A percentile compares a stretch with the other conserved stretches of the same genome.
phyloP scores from a whole-genome alignment of 2,797 vertebrate species.

The Protonibea diacanthus region DNA sequence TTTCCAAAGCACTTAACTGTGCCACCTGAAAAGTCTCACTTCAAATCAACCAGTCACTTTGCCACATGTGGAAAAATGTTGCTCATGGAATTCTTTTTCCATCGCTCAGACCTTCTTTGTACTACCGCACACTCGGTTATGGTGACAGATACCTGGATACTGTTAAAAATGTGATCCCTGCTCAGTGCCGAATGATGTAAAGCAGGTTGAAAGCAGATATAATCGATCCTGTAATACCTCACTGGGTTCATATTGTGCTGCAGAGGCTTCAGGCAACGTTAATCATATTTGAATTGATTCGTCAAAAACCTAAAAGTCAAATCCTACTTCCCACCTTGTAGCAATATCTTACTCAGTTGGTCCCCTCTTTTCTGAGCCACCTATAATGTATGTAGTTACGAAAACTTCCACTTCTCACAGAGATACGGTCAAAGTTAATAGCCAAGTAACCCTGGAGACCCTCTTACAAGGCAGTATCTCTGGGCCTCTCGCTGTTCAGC shows the following conservation, averaged over 20 bases:
- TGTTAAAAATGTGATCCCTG: too few relatives aligned
- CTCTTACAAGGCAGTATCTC: conserved; percentile 12
- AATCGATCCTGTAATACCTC: too few relatives aligned
- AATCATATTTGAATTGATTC: not conserved
- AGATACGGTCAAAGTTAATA: not conserved
- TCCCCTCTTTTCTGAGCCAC: not conserved
- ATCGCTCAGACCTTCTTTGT: too few relatives aligned
- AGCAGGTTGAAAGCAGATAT: too few relatives aligned
- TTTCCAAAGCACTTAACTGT: too few relatives aligned
- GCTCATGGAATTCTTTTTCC: too few relatives aligned
- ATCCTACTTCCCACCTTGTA: not conserved
- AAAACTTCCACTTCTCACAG: not conserved
- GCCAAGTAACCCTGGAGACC: not conserved
- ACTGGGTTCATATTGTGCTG: not conserved
- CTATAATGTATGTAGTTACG: not conserved
- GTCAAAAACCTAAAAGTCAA: not conserved
- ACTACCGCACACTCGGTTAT: too few relatives aligned
- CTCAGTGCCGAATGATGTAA: too few relatives aligned
- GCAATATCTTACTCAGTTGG: not conserved
- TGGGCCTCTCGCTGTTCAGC: conserved; percentile 47
- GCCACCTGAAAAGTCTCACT: too few relatives aligned
- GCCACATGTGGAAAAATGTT: too few relatives aligned
- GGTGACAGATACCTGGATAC: too few relatives aligned
- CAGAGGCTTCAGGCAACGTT: not conserved
- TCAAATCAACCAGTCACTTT: too few relatives aligned